Conservation (phyloP, 2,888 invertebrate species). For the Agelastica alni region DNA sequence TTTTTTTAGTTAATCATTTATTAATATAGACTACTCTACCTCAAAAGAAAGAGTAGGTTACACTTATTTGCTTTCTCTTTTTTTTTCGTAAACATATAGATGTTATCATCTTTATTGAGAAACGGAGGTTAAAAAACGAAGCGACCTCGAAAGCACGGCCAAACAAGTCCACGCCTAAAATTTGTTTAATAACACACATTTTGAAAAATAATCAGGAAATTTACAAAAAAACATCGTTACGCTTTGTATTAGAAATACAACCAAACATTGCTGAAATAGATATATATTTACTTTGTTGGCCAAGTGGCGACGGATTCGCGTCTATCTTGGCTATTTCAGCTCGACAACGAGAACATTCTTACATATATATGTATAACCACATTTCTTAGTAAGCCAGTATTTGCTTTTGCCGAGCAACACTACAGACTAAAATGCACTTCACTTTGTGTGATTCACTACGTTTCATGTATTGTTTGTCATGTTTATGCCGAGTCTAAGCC, state of each 20-base stretch:
- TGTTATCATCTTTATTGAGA: too few relatives aligned
- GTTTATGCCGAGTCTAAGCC: constrained; percentile 46
- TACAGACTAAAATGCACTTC: constrained; percentile 30
- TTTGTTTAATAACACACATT: too few relatives aligned
- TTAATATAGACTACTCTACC: too few relatives aligned
- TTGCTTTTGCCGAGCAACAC: constrained; percentile 24
- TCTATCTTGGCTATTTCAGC: constrained; percentile 45
- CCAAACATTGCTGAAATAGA: constrained; percentile 9
- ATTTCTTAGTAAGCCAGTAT: constrained; percentile 24
- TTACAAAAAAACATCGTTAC: background rate
- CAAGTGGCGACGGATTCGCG: constrained; percentile 35
- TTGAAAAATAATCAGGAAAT: background rate
- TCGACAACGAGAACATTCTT: constrained; percentile 22
- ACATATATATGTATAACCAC: constrained; percentile 9
- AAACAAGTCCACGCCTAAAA: too few relatives aligned
- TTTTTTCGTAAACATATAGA: too few relatives aligned
- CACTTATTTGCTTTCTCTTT: too few relatives aligned
- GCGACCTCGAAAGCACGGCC: too few relatives aligned
- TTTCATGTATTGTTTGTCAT: constrained; percentile 48
- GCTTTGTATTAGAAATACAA: background rate
- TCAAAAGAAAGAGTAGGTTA: too few relatives aligned
- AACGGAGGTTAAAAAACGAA: too few relatives aligned
- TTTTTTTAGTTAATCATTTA: too few relatives aligned
- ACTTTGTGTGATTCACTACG: constrained; percentile 46
- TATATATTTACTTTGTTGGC: constrained; percentile 27